A percentile compares a stretch with the other conserved stretches of the same genome.
Evolutionary conservation across 1,140 invertebrate genomes (phyloP).

Genomic region (Leptestheria dahalacensis): DNA sequence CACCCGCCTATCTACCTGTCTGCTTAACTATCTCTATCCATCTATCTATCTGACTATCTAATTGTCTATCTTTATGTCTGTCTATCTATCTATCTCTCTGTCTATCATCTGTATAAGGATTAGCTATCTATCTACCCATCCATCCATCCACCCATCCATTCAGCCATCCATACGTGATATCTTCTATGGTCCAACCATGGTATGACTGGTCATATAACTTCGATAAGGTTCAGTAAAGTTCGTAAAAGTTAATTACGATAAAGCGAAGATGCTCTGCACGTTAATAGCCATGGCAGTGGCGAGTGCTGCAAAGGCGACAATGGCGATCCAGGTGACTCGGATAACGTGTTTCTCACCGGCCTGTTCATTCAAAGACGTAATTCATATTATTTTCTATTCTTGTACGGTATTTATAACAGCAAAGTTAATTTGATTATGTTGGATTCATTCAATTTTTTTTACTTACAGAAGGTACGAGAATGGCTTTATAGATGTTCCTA

Average conservation of each 20-base stretch:
- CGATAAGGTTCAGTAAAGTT: not conserved
- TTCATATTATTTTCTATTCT: no score
- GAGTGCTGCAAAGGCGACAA: conserved; percentile 49
- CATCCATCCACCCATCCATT: no score
- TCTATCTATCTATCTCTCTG: no score
- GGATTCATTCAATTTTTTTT: not conserved
- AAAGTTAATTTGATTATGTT: not conserved
- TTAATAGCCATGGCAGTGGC: conserved; percentile 56
- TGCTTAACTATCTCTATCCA: no score
- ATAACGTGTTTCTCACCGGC: conserved; percentile 55
- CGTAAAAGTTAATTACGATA: conserved; percentile 43
- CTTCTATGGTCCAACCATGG: not conserved
- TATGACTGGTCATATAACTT: not conserved
- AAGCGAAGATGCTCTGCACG: conserved; percentile 57
- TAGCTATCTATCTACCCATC: no score
- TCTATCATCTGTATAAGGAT: no score
- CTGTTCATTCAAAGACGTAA: no score
- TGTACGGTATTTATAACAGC: conserved; percentile 19
- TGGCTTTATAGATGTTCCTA: conserved; percentile 58
- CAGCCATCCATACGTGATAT: no score
- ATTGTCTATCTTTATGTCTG: no score
- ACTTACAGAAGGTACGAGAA: conserved; percentile 47
- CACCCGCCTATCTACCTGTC: no score
- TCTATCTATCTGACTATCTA: no score
- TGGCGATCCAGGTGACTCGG: conserved; percentile 52